A percentile compares a stretch with the other conserved stretches of the same genome.
phyloP scores from a whole-genome alignment of 2,797 vertebrate species.

The Euphonia xanthogaster region DNA sequence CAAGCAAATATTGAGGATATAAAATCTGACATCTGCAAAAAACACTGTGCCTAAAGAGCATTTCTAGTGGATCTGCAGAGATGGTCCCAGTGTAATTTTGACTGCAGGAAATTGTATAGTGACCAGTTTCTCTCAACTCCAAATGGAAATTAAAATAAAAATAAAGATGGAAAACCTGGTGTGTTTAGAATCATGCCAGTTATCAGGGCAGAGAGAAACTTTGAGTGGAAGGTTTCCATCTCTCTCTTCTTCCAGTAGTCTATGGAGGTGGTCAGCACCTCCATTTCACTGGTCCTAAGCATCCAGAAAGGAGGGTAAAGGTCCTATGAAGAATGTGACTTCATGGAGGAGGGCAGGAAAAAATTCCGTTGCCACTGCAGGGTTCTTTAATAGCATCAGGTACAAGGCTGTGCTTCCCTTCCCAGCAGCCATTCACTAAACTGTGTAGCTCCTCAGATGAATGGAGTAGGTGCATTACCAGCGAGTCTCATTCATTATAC shows the following conservation, averaged over 20 bases:
- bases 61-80: background rate
- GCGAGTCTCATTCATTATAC: background rate
- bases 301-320: background rate
- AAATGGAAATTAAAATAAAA: background rate
- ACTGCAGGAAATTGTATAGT: background rate
- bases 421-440: background rate
- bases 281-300: background rate
- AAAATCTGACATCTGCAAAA: background rate
- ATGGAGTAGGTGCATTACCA: background rate
- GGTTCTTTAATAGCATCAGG: background rate
- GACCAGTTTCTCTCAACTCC: background rate
- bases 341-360: background rate
- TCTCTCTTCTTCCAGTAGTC: background rate
- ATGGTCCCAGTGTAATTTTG: background rate
- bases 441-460: background rate
- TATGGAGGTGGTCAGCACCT: background rate
- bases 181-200: background rate
- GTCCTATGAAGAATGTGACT: background rate
- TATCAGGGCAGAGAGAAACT: background rate
- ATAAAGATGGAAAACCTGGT: background rate
- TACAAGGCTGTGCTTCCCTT: background rate
- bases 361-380: background rate
- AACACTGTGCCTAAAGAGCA: background rate
- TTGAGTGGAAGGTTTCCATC: background rate
- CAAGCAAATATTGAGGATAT: background rate